Evolutionary conservation across 1,140 invertebrate genomes (phyloP).

Genomic region (Pentalonia nigronervosa): DNA sequence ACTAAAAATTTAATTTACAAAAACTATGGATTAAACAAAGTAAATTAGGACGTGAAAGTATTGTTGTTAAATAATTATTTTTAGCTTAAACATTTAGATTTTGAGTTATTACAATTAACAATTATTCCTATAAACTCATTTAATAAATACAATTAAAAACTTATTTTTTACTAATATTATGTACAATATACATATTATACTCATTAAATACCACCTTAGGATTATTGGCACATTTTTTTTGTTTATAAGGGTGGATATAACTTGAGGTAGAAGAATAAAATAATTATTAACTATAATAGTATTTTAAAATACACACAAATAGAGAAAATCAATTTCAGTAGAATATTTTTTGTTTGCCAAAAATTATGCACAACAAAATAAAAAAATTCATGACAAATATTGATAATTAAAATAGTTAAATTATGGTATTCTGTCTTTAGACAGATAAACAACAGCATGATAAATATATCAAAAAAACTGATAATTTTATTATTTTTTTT

Average conservation of each 20-base stretch:
- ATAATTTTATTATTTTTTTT: neutral
- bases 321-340: neutral
- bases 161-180: slow-evolving; percentile 24
- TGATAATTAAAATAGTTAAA: neutral
- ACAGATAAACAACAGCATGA: neutral
- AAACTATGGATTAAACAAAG: neutral
- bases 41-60: neutral
- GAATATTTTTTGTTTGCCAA: neutral
- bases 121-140: neutral
- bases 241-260: slow-evolving; percentile 24
- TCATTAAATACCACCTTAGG: slow-evolving; percentile 29
- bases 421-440: neutral
- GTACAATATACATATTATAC: neutral
- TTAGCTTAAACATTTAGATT: neutral
- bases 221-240: slow-evolving; percentile 47
- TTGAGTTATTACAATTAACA: neutral
- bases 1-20: neutral
- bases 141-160: neutral
- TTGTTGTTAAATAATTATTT: neutral
- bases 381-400: neutral
- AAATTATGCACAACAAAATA: neutral
- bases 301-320: neutral
- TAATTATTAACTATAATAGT: slow-evolving; percentile 12
- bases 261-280: slow-evolving; percentile 43
- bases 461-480: neutral